Evolutionary conservation across 2,888 invertebrate genomes (phyloP).

Genomic region (Charanyca ferruginea): DNA sequence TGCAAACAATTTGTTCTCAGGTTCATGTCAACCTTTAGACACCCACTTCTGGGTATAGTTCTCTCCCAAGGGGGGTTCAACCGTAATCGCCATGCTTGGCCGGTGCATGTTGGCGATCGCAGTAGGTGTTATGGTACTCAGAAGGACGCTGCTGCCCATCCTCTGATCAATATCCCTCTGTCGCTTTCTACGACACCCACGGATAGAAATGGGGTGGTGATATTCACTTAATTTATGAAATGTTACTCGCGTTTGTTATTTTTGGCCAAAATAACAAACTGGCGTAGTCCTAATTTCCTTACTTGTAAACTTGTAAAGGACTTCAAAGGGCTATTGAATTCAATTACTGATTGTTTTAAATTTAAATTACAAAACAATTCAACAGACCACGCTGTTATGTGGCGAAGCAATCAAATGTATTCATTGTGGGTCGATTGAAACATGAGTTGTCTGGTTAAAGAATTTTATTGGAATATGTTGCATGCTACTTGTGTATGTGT

Average conservation of each 20-base stretch:
- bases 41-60: too few relatives aligned
- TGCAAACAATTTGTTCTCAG: too few relatives aligned
- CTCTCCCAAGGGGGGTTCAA: too few relatives aligned
- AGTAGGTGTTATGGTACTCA: too few relatives aligned
- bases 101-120: too few relatives aligned
- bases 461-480: not conserved
- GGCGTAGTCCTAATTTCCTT: constrained; percentile 7
- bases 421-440: constrained; percentile 16
- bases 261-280: constrained; percentile 13
- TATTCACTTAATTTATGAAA: not conserved
- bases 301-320: constrained; percentile 14
- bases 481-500: not conserved
- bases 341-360: constrained; percentile 41
- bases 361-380: constrained; percentile 30
- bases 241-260: not conserved
- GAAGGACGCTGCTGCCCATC: too few relatives aligned
- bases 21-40: too few relatives aligned
- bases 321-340: constrained; percentile 36
- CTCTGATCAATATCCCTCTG: too few relatives aligned
- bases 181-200: too few relatives aligned
- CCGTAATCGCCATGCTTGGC: too few relatives aligned
- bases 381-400: not conserved
- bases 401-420: constrained; percentile 23
- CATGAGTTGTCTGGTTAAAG: not conserved
- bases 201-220: too few relatives aligned